Evolutionary conservation across 1,140 invertebrate species (phyloP), one percentile per base, ranked within the genome.

Genomic region (Tetragonula clypearis): DNA sequence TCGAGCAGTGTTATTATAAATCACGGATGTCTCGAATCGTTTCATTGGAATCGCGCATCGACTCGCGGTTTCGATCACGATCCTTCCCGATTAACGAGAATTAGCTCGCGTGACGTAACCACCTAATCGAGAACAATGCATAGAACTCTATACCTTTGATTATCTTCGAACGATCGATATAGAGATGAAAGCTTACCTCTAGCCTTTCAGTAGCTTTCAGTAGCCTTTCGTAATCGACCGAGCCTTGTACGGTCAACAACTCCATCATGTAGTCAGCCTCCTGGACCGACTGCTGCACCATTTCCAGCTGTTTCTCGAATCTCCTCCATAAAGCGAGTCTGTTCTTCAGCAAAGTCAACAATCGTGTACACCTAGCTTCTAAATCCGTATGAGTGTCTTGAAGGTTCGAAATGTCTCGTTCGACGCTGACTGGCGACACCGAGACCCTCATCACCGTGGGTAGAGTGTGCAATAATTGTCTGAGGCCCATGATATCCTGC

Each of bases 231-330:
- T 98, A 98, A 94, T 98, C 97, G 3, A 98, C 96, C 65, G 97
- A 96, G 21, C 97, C 97, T 91, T 98, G 97, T 0, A 98, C 97
- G 2, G 97, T 97, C 6, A 98, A 95, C 21, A 98, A 93, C 90
- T 98, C 97, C 94, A 98, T 97, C 97, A 98, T 98, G 89, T 97
- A 98, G 92, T 98, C 97, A 0, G 97, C 97, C 88, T 98, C 97
- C 81, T 97, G 96, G 0, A 98, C 97, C 0, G 97, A 97, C 58
- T 97, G 96, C 76, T 98, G 97, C 2, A 98, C 97, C 92, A 96
- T 90, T 88, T 98, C 97, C 82, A 98, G 92, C 88, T 97, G 97
- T 26, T 96, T 94, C 87, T 98, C 97, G 89, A 97, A 98, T 53
- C 97, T 94, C 58, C 96, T 94, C 97, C 97, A 98, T 12, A 98